Percentiles rank a stretch among this genome's conserved stretches.
Conservation (phyloP, 1,140 invertebrate genomes). For the Drosophila elegans region DNA sequence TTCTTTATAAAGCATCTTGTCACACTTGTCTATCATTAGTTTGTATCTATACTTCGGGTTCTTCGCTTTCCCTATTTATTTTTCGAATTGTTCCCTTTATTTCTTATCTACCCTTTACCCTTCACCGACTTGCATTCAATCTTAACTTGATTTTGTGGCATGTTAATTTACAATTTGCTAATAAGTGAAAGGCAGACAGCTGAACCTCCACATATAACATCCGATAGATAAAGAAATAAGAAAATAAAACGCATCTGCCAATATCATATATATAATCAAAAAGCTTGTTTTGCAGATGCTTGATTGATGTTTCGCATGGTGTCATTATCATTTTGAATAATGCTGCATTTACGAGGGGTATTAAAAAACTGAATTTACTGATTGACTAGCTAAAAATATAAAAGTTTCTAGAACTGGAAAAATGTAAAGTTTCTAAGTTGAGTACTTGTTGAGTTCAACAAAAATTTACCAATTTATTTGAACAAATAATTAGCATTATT, state of each 20-base stretch:
- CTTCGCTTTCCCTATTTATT: constrained; percentile 24
- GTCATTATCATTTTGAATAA: constrained; percentile 47
- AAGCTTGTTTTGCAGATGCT: constrained; percentile 44
- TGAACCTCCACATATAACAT: constrained; percentile 20
- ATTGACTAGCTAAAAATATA: constrained; percentile 1
- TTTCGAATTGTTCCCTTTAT: constrained; percentile 16
- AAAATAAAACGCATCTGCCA: constrained; percentile 27
- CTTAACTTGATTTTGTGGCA: constrained; percentile 50
- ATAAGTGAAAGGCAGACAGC: constrained; percentile 72
- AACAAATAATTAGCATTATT: too few species aligned
- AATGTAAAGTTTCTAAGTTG: too few species aligned
- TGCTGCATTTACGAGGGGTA: constrained; percentile 8
- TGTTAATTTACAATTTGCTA: constrained; percentile 78
- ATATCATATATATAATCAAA: constrained; percentile 22
- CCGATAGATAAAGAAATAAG: constrained; percentile 19
- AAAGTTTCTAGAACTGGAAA: not conserved
- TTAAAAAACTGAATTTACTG: constrained; percentile 8
- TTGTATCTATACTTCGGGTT: not conserved
- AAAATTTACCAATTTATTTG: too few species aligned
- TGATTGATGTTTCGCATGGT: constrained; percentile 42
- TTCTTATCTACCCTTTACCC: constrained; percentile 4
- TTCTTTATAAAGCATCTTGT: not conserved
- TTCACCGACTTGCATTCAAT: constrained; percentile 35
- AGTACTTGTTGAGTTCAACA: too few species aligned
- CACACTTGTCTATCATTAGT: constrained; percentile 4